A percentile compares a stretch with the other conserved stretches of the same genome.
Evolutionary conservation across 2,797 vertebrate species (phyloP).

Genomic region (Uromys caudimaculatus): DNA sequence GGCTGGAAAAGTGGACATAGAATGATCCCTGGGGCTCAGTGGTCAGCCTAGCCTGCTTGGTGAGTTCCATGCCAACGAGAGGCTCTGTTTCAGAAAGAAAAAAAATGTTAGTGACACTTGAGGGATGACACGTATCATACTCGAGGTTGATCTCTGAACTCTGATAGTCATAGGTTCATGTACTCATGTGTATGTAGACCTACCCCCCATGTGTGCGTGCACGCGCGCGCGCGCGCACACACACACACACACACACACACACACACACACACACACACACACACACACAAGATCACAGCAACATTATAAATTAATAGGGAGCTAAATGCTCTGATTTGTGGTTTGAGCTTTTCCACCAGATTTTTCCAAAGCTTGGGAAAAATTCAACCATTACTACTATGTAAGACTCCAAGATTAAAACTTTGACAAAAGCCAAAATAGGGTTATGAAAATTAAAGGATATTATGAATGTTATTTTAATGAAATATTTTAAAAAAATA

Average conservation of each 20-base stretch:
- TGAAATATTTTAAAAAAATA: conserved; percentile 12
- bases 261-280: not conserved
- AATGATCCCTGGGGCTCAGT: not conserved
- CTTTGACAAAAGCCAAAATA: conserved; percentile 11
- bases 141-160: not conserved
- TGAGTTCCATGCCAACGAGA: not conserved
- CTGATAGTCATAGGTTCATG: not conserved
- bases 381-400: not conserved
- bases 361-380: conserved; percentile 10
- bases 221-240: too few relatives aligned
- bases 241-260: not conserved
- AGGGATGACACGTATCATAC: too few relatives aligned
- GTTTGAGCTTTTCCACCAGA: not conserved
- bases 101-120: not conserved
- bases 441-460: not conserved
- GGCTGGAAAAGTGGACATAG: not conserved
- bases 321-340: not conserved
- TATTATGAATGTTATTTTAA: conserved; percentile 40
- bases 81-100: not conserved
- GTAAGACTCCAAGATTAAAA: not conserved
- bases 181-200: not conserved
- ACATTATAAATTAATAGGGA: not conserved
- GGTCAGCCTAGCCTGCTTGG: not conserved
- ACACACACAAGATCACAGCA: not conserved
- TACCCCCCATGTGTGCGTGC: too few relatives aligned